Evolutionary conservation across 2,888 invertebrate genomes (phyloP).

Genomic region (Mactromeris polynyma): DNA sequence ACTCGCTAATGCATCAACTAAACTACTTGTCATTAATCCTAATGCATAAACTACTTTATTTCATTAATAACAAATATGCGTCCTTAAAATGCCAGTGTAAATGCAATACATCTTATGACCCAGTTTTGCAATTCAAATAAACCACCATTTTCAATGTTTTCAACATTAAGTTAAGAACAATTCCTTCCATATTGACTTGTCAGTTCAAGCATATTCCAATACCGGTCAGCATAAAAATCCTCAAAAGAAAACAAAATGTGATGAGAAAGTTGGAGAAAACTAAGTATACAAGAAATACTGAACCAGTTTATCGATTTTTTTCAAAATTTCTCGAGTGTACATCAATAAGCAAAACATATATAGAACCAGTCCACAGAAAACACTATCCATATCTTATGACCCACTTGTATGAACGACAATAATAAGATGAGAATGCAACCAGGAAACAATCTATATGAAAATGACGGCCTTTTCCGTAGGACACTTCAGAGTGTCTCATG

Average conservation of each 20-base stretch:
- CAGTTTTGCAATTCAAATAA: too few species aligned
- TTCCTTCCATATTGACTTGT: not conserved
- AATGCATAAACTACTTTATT: not conserved
- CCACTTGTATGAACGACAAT: not conserved
- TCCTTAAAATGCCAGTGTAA: not conserved
- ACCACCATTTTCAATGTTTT: not conserved
- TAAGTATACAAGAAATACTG: not conserved
- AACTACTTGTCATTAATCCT: not conserved
- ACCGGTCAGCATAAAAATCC: not conserved
- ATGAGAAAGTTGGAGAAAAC: not conserved
- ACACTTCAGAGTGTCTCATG: slow-evolving; percentile 3
- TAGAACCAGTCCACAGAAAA: not conserved
- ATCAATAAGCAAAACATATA: not conserved
- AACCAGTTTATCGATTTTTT: not conserved
- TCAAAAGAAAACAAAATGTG: not conserved
- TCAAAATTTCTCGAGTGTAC: too few species aligned
- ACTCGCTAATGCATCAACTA: not conserved
- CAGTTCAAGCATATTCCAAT: not conserved
- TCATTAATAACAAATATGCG: not conserved
- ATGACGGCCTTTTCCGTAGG: not conserved
- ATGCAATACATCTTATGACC: not conserved
- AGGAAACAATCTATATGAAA: not conserved
- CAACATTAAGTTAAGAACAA: not conserved
- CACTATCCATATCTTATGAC: not conserved
- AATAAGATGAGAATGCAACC: not conserved